Base-by-base conservation (phyloP, 2,113 vertebrate genomes). In the Anolis carolinensis region DNA sequence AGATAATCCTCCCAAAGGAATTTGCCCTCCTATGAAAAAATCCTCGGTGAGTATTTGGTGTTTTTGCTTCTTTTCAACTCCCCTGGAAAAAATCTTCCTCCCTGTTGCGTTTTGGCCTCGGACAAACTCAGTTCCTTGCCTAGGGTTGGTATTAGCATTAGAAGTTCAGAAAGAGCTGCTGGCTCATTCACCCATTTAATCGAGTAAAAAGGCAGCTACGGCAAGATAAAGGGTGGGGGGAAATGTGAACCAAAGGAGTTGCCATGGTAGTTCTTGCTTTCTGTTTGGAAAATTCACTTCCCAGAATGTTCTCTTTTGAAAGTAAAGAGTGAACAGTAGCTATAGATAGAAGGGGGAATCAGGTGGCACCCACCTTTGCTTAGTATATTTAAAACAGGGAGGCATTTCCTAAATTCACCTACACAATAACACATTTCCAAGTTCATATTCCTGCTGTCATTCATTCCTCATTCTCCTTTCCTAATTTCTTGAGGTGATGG, bases 21-120 rank as follows among this genome's bases (percentile, higher is more conserved):
- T 89, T 81, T 92, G 89, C 75, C 71, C 92, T 88, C 92, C 90
- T 83, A 88, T 92, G 94, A 95, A 95, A 91, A 92, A 94, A 88
- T 71, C 94, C 86, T 93, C 87, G 95, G 96, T 97, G 90, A 96
- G 96, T 96, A 77, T 94, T 87, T 74, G 81, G 48, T 81, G 8
- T 62, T 76, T 75, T 50, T 79, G 83, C 25, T 86, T 93, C 82
- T 25, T 91, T 59, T 79, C 48, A 81, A 32, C 39, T 82, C 77
- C 72, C 20, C 16, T 23, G n/a, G 72, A 75, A 73, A 59, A 88
- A 80, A 50, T 81, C 59, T 90, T 90, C 83, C 86, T 74, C 65
- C 90, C 90, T 93, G 87, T 90, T 87, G 83, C 87, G 89, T 90
- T 92, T 73, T 94, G 84, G 84, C 90, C 91, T 63, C 82, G 89